Conservation (phyloP, 30 jellyfish, hydroid and myxozoan genomes). For the Rhopilema esculentum region DNA sequence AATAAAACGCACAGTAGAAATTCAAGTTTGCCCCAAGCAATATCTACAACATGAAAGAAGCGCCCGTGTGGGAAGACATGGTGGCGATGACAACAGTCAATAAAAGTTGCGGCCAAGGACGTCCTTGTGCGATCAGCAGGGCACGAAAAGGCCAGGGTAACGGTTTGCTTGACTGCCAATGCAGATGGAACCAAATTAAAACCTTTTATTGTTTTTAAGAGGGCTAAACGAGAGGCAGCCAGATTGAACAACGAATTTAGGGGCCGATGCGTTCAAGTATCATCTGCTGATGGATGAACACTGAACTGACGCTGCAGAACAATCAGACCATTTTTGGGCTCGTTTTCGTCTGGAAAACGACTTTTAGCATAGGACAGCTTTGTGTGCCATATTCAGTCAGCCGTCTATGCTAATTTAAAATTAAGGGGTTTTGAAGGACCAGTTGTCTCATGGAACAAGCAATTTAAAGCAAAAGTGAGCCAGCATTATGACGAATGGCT, state of each 20-base stretch:
- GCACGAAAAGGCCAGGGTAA: not conserved
- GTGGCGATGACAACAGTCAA: not conserved
- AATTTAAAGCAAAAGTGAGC: conserved; percentile 8
- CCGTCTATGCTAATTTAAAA: conserved; percentile 17
- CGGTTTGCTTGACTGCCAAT: not conserved
- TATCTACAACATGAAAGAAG: not conserved
- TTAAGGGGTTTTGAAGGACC: conserved; percentile 36
- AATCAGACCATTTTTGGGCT: conserved; percentile 46
- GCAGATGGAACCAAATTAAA: not conserved
- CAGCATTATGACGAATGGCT: conserved; percentile 18
- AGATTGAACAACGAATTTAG: not conserved
- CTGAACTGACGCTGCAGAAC: conserved; percentile 34
- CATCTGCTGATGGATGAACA: conserved; percentile 83
- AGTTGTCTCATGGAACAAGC: conserved; percentile 43
- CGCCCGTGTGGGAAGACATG: not conserved
- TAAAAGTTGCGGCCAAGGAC: not conserved
- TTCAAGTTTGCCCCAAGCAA: too few relatives aligned
- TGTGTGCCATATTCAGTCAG: conserved; percentile 38
- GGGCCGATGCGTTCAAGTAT: too few relatives aligned
- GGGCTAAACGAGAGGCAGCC: not conserved
- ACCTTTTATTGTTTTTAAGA: not conserved
- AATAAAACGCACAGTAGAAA: too few relatives aligned
- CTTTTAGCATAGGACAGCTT: conserved; percentile 60
- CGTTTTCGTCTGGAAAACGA: conserved; percentile 40
- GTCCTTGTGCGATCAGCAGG: not conserved